Evolutionary conservation across 1,140 invertebrate species (phyloP).

Genomic region (Pseudomyrmex sp.): DNA sequence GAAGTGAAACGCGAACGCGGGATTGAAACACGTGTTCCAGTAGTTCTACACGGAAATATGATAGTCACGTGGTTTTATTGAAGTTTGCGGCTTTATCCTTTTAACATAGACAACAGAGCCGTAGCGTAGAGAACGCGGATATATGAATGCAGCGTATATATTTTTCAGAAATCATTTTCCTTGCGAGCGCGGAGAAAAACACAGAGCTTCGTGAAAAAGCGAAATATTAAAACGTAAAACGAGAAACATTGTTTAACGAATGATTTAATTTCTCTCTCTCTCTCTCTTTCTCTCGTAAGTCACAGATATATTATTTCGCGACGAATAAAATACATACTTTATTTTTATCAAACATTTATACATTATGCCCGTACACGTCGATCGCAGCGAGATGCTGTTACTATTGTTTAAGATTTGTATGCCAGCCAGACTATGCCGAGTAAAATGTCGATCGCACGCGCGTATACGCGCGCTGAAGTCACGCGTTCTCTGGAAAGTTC

Average conservation of each 20-base stretch:
- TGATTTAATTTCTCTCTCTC: neutral
- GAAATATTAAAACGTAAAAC: neutral
- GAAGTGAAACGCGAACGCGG: neutral
- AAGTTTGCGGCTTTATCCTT: neutral
- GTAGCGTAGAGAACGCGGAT: neutral
- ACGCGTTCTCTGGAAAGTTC: slow-evolving; percentile 58
- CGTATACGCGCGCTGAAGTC: slow-evolving; percentile 40
- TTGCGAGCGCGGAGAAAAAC: neutral
- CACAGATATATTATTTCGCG: too few relatives aligned
- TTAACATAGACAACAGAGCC: neutral
- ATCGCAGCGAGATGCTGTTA: neutral
- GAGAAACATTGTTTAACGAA: neutral
- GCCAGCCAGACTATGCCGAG: neutral
- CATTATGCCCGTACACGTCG: too few relatives aligned
- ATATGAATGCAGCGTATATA: neutral
- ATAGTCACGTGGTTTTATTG: slow-evolving; percentile 31
- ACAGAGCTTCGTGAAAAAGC: neutral
- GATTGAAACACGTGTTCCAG: neutral
- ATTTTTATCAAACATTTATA: too few relatives aligned
- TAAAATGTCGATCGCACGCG: slow-evolving; percentile 32
- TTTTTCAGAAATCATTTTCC: neutral
- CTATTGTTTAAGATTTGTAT: slow-evolving; percentile 27
- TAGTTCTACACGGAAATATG: neutral
- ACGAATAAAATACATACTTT: too few relatives aligned
- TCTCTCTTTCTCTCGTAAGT: too few relatives aligned